Evolutionary conservation across 1,140 invertebrate genomes (phyloP), one percentile per base, ranked within the genome.

Genomic region (Cotesia vestalis): DNA sequence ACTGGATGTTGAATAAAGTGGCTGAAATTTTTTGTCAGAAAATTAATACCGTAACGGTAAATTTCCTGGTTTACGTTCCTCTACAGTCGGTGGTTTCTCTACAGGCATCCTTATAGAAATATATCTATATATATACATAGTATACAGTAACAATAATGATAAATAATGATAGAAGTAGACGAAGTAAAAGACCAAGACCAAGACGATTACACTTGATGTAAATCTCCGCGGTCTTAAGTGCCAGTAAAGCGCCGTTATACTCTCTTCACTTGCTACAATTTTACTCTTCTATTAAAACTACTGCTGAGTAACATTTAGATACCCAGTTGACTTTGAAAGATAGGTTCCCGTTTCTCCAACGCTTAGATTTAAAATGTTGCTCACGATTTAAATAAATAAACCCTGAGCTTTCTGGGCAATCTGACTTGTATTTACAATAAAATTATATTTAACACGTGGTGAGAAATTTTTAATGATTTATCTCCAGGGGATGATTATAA

Each of bases 11-110:
- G n/a, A 55, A 55, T 55, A 55, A n/a, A 14, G n/a, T 12, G n/a
- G 53, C n/a, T 63, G 3, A 11, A 36, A 38, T 51, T 20, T 64
- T 51, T 64, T 46, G 9, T 64, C n/a, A 5, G 3, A 20, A 20
- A 64, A 64, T 64, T 64, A 64, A 64, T 64, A 64, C n/a, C 20
- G 36, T 64, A 64, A 64, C 62, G 62, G 62, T 11, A 64, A 14
- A 17, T 14, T 51, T 64, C 12, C 36, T 20, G 38, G 40, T 51
- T 64, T 36, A 36, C 9, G 34, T 64, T 27, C 5, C 11, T 64
- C 4, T 4, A 17, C 17, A 46, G 40, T 46, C 11, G 6, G 40
- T 46, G 40, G 40, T 46, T 46, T 46, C 6, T 46, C 6, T 46
- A 46, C 11, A 46, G 40, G 5, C 40, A 46, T 46, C 40, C 11